phyloP scores from a whole-genome alignment of 1,140 invertebrate species.

The Brachystomella parvula region DNA sequence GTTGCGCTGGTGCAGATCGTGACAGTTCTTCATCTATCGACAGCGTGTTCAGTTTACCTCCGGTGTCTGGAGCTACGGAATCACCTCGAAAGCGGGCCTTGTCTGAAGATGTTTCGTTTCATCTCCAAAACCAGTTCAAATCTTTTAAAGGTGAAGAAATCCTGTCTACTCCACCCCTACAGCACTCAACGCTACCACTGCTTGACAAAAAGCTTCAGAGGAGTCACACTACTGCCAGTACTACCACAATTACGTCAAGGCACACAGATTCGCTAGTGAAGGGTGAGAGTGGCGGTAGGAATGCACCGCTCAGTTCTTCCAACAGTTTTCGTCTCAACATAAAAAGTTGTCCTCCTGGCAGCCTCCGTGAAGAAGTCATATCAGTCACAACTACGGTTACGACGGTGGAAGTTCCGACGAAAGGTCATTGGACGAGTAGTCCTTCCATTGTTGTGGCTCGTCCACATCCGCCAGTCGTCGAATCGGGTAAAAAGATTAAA shows the following conservation, averaged over 20 bases:
- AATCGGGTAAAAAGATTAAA: constrained; percentile 51
- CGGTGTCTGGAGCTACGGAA: constrained; percentile 10
- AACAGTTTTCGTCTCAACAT: not conserved
- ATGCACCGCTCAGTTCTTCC: not conserved
- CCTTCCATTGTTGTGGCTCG: not conserved
- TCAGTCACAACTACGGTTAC: constrained; percentile 13
- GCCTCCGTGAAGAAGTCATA: constrained; percentile 15
- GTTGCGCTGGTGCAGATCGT: constrained; percentile 19
- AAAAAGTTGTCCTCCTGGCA: constrained; percentile 19
- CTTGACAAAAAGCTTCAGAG: not conserved
- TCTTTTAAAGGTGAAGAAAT: constrained; percentile 32
- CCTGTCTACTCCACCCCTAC: not conserved
- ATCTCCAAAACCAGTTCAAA: constrained; percentile 24
- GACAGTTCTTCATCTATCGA: constrained; percentile 15
- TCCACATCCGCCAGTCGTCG: not conserved
- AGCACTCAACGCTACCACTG: not conserved
- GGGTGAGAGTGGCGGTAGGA: not conserved
- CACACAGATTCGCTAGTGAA: not conserved
- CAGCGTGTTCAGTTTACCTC: constrained; percentile 13
- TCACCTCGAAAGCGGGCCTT: constrained; percentile 36
- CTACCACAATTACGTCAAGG: not conserved
- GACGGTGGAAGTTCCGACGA: not conserved
- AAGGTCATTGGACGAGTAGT: constrained; percentile 3
- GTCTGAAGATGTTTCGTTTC: constrained; percentile 28
- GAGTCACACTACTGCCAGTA: not conserved